These are phyloP conservation scores for Aphodius sticticus DNA, from an alignment of 2,888 invertebrate genomes.

Conservation along the genomic window DNA sequence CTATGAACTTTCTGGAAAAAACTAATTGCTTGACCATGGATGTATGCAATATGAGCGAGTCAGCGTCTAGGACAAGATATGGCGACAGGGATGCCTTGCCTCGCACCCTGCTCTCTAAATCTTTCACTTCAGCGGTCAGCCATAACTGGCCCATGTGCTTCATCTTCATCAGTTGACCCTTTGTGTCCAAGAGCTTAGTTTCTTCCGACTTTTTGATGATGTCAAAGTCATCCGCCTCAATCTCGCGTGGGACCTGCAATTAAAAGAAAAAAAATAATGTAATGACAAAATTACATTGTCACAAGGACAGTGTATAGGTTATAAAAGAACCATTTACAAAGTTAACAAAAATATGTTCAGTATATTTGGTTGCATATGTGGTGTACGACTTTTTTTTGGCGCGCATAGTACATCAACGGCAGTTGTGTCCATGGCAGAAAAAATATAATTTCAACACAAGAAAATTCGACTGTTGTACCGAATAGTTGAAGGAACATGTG, in stretches of 20 bases:
- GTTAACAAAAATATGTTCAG: no score
- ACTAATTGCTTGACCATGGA: slow-evolving; percentile 83
- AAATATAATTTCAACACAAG: no score
- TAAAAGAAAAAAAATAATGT: background rate
- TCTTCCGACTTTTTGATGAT: slow-evolving; percentile 31
- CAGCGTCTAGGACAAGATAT: slow-evolving; percentile 87
- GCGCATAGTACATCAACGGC: no score
- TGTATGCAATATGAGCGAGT: slow-evolving; percentile 79
- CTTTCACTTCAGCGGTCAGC: slow-evolving; percentile 87
- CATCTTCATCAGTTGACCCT: slow-evolving; percentile 71
- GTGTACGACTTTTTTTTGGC: no score
- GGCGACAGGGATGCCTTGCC: slow-evolving; percentile 73
- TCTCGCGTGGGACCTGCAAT: slow-evolving; percentile 32
- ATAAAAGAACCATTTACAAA: no score
- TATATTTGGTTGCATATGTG: no score
- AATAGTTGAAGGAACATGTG: no score
- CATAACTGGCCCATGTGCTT: slow-evolving; percentile 89
- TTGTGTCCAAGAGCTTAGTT: slow-evolving; percentile 32
- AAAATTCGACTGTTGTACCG: no score
- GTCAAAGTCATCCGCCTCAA: slow-evolving; percentile 32
- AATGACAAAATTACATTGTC: background rate
- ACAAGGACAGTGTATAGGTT: no score
- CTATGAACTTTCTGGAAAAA: slow-evolving; percentile 83
- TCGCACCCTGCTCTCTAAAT: slow-evolving; percentile 78
- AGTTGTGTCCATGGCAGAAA: no score